Percentiles rank a stretch among this genome's conserved stretches.
Conservation (phyloP, 2,797 vertebrate genomes). For the Apogon talboti region DNA sequence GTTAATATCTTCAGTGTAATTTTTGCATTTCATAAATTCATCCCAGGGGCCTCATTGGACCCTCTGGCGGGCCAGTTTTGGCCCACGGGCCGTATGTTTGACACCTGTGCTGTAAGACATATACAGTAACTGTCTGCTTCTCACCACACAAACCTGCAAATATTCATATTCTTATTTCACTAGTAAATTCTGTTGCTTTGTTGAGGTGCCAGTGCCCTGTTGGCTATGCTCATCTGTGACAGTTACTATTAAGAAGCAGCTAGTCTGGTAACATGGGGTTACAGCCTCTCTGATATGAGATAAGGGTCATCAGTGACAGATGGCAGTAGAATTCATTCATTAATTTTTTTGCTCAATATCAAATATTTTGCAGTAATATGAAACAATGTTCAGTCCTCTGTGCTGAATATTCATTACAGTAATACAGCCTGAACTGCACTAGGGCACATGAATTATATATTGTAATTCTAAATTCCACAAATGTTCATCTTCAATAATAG, state of each 20-base stretch:
- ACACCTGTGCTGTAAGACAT: too few relatives aligned
- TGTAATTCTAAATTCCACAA: slow-evolving; percentile 3
- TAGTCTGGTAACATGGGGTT: not conserved
- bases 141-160: too few relatives aligned
- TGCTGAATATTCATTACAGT: slow-evolving; percentile 20
- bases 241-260: not conserved
- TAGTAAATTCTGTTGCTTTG: too few relatives aligned
- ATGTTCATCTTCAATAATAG: not conserved
- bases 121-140: too few relatives aligned
- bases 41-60: too few relatives aligned
- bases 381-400: slow-evolving; percentile 2
- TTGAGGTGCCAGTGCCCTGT: too few relatives aligned
- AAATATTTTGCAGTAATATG: not conserved
- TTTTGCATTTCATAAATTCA: too few relatives aligned
- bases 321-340: not conserved
- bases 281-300: not conserved
- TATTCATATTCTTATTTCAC: too few relatives aligned
- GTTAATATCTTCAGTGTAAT: too few relatives aligned
- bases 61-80: too few relatives aligned
- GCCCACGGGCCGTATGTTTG: too few relatives aligned
- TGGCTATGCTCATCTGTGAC: not conserved
- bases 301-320: not conserved
- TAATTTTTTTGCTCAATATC: not conserved
- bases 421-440: not conserved
- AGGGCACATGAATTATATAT: not conserved